Conservation (phyloP, 2,797 vertebrate species). For the Taenioides sp. region DNA sequence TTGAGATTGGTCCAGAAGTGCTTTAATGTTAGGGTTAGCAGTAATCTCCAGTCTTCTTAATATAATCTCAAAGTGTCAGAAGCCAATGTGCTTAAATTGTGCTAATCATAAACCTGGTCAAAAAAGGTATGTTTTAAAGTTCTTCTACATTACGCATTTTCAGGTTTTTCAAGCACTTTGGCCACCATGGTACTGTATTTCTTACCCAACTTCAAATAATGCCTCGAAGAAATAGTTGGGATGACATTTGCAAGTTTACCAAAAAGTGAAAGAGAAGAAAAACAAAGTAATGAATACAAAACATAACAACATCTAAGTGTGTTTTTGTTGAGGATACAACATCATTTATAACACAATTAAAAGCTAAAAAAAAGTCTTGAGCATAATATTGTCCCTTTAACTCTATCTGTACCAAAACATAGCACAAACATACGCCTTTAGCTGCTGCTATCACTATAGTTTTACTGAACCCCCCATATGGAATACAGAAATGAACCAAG, state of each 20-base stretch:
- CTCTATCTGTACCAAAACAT: not conserved
- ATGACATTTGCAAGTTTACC: no score
- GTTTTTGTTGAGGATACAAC: no score
- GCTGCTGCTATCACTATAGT: not conserved
- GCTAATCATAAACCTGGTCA: not conserved
- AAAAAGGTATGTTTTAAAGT: not conserved
- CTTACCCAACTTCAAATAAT: not conserved
- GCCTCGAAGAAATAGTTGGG: no score
- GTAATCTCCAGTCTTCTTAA: not conserved
- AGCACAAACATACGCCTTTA: not conserved
- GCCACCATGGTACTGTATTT: not conserved
- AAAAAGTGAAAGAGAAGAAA: no score
- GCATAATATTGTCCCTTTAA: not conserved
- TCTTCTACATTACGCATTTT: not conserved
- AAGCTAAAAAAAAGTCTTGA: no score
- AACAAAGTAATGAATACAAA: no score
- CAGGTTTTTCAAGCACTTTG: not conserved
- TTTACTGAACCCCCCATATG: not conserved
- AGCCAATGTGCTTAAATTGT: not conserved
- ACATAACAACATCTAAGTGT: no score
- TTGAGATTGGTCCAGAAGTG: slow-evolving; percentile 5
- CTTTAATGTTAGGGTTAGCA: not conserved
- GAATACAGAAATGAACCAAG: slow-evolving; percentile 22
- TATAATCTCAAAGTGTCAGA: not conserved
- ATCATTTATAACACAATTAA: no score